Evolutionary conservation across 2,888 invertebrate species (phyloP), one percentile per base, ranked within the genome.

Genomic region (Oligia strigilis): DNA sequence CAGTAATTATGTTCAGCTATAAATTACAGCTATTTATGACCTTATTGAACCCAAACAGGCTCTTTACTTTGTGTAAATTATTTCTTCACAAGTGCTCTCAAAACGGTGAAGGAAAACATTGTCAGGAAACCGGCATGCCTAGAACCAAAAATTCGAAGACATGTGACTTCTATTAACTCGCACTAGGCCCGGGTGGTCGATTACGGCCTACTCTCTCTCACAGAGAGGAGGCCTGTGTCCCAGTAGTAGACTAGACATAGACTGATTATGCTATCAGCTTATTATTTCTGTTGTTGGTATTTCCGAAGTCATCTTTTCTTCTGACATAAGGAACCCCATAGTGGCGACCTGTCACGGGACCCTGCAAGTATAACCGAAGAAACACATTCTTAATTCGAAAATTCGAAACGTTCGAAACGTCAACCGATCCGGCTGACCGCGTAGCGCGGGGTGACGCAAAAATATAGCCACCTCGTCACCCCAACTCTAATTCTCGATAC

Each of bases 391-490:
- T 82, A 83, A 84, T 87, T 90, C 72, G 75, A 82, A 81, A 77
- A 76, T 87, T 82, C 66, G 73, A 85, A 89, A 60, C 66, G 52
- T 67, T 80, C 66, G 23, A 75, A 71, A 69, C 70, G 69, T 71
- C 75, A 82, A 65, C 65, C 83, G 88, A 90, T 89, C 83, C 90
- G 75, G 70, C 49, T 80, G 87, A 87, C 69, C 75, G 81, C 79
- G 66, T 80, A 75, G 71, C 75, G 76, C 76, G 70, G 85, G 85
- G 76, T 46, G 71, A 74, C 65, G 86, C 82, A 82, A 81, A 85
- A 88, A 85, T 86, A 87, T 88, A 82, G 78, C 83, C 83, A 72
- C 81, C 83, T 74, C 83, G 84, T 81, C 89, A 86, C 87, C 91
- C 93, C 92, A 76, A 67, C 69, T 75, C 77, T 75, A 23, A 82